These are phyloP conservation scores for Geotrypetes seraphini DNA, from an alignment of 2,797 vertebrate genomes.

Conservation along the genomic window DNA sequence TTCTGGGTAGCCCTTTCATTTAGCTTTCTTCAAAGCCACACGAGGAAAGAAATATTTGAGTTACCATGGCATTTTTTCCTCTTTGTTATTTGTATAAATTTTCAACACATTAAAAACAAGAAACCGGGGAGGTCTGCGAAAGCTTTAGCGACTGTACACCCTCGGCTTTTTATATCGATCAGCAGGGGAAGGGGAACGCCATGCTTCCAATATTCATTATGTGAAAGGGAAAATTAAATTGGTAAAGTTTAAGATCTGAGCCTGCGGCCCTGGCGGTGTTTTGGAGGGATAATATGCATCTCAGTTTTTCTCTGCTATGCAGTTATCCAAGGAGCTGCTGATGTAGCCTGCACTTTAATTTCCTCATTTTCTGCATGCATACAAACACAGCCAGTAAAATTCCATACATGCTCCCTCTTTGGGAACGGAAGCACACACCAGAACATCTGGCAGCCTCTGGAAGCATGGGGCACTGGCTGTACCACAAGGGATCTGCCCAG, in stretches of 20 bases:
- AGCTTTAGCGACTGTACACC: conserved; percentile 54
- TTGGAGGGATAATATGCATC: conserved; percentile 32
- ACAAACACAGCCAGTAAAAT: too few relatives aligned
- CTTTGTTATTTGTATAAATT: conserved; percentile 63
- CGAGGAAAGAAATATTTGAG: conserved; percentile 65
- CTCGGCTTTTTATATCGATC: conserved; percentile 45
- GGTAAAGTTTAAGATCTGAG: conserved; percentile 43
- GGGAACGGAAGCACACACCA: too few relatives aligned
- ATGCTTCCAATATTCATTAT: conserved; percentile 55
- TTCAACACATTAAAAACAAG: conserved; percentile 66
- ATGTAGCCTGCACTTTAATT: too few relatives aligned
- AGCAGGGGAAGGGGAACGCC: conserved; percentile 41
- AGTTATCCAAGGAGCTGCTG: too few relatives aligned
- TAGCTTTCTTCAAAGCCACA: conserved; percentile 59
- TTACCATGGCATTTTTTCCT: conserved; percentile 69
- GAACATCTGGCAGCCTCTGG: too few relatives aligned
- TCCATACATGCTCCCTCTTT: too few relatives aligned
- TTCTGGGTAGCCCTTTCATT: conserved; percentile 70
- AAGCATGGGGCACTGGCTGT: too few relatives aligned
- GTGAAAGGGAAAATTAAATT: conserved; percentile 57
- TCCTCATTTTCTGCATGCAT: too few relatives aligned
- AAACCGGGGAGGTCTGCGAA: conserved; percentile 64
- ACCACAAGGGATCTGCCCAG: too few relatives aligned
- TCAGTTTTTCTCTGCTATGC: conserved; percentile 19
- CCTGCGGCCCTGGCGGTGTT: conserved; percentile 19